A percentile compares a stretch with the other conserved stretches of the same genome.
Evolutionary conservation across 2,797 vertebrate species (phyloP).

Genomic region (Eulemur mongoz): DNA sequence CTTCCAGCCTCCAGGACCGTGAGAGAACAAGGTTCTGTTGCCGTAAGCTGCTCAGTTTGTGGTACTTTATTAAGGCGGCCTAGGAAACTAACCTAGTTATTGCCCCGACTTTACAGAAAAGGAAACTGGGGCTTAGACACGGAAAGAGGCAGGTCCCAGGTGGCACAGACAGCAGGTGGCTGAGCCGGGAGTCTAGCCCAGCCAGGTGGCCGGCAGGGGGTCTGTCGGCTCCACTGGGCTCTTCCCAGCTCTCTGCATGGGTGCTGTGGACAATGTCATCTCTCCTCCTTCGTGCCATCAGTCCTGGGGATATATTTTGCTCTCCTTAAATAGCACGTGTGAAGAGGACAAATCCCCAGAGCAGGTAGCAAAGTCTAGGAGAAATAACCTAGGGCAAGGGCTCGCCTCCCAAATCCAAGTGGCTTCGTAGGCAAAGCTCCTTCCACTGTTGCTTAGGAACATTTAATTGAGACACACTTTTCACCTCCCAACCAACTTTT

Average conservation of each 20-base stretch:
- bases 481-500: not conserved
- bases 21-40: not conserved
- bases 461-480: not conserved
- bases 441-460: not conserved
- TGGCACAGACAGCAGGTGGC: not conserved
- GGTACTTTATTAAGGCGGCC: not conserved
- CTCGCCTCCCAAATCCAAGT: not conserved
- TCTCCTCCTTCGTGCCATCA: fast-evolving
- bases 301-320: not conserved
- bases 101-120: not conserved
- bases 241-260: not conserved
- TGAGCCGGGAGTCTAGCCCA: not conserved
- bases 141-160: too few relatives aligned
- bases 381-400: not conserved
- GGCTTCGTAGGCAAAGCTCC: not conserved
- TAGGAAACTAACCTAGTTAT: too few relatives aligned
- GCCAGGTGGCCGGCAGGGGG: not conserved
- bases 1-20: not conserved
- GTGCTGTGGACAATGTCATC: fast-evolving
- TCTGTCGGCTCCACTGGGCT: fast-evolving
- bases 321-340: not conserved
- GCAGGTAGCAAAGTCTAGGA: not conserved
- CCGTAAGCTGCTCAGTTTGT: not conserved
- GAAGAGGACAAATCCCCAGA: not conserved
- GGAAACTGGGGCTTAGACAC: not conserved